These are phyloP conservation scores for Gymnocheta viridis DNA, from an alignment of 2,888 invertebrate genomes.

Conservation along the genomic window DNA sequence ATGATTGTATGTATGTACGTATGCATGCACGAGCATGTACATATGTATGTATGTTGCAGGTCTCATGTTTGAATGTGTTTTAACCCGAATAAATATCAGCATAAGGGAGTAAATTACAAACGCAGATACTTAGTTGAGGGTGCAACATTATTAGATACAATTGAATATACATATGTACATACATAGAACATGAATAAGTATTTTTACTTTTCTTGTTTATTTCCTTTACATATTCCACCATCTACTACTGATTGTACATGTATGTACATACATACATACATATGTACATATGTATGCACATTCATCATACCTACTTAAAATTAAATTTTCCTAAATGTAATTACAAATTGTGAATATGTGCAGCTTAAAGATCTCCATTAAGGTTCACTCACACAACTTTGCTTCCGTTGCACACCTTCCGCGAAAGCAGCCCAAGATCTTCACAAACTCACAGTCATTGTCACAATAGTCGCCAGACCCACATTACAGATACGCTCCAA, in stretches of 20 bases:
- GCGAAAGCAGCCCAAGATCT: no score
- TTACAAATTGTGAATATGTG: no score
- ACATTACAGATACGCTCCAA: no score
- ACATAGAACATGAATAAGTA: background rate
- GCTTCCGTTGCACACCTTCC: no score
- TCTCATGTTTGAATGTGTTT: background rate
- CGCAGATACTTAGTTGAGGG: background rate
- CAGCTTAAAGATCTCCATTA: no score
- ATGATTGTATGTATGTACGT: background rate
- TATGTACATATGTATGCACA: background rate
- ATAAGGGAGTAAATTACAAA: conserved; percentile 34
- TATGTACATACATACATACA: conserved; percentile 5
- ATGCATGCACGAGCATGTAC: background rate
- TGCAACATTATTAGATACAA: conserved; percentile 1
- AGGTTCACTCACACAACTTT: no score
- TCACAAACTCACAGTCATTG: no score
- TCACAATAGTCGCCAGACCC: no score
- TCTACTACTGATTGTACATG: no score
- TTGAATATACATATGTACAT: background rate
- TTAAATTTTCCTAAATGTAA: no score
- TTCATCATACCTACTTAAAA: no score
- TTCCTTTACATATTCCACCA: no score
- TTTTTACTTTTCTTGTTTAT: background rate
- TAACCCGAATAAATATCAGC: conserved; percentile 22
- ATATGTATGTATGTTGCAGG: background rate